Evolutionary conservation across 2,888 invertebrate genomes (phyloP).

Genomic region (Tenthredo scrophulariae): DNA sequence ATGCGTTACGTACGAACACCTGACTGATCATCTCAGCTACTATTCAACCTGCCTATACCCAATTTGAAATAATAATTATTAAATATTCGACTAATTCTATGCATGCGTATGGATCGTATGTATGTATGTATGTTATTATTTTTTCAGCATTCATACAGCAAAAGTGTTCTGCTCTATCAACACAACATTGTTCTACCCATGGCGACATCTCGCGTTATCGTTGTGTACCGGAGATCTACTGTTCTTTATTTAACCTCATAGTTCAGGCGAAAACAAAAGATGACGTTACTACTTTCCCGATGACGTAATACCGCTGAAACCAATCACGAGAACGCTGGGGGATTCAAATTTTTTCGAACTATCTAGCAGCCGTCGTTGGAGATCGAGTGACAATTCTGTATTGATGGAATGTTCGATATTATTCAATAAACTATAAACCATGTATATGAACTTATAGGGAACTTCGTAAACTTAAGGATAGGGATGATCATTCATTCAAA

Average conservation of each 20-base stretch:
- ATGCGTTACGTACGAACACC: not conserved
- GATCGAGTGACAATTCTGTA: not conserved
- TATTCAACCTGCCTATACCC: not conserved
- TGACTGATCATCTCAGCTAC: not conserved
- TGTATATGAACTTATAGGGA: not conserved
- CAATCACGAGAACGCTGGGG: not conserved
- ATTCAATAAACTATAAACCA: not conserved
- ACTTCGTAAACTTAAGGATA: not conserved
- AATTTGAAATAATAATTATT: not conserved
- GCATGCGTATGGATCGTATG: not conserved
- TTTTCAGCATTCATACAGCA: not conserved
- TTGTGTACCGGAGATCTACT: not conserved
- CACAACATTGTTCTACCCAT: not conserved
- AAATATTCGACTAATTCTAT: not conserved
- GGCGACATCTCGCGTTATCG: not conserved
- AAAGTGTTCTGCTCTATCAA: not conserved
- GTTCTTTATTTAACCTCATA: not conserved
- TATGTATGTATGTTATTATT: not conserved
- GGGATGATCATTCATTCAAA: not conserved
- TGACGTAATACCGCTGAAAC: not conserved
- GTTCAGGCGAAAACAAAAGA: not conserved
- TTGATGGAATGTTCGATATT: not conserved
- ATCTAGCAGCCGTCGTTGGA: not conserved
- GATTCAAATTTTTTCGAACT: not conserved
- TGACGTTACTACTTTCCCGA: not conserved